These are phyloP conservation scores for Sakesphorus luctuosus DNA, from an alignment of 2,113 vertebrate genomes.

Conservation along the genomic window DNA sequence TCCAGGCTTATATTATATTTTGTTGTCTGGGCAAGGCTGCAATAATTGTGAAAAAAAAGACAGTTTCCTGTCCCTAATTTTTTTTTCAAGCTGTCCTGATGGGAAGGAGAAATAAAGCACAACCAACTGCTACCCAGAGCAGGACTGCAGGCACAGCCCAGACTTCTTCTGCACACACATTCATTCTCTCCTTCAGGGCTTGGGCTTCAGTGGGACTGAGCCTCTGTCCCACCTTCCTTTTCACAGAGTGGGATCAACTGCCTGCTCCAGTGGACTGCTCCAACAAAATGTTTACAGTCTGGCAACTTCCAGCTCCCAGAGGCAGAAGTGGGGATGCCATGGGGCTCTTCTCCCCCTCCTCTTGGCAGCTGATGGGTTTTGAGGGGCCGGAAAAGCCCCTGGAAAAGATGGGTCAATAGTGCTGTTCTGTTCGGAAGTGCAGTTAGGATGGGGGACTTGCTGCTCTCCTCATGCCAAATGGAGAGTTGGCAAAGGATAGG, in stretches of 20 bases:
- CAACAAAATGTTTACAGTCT: conserved; percentile 34
- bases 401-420: background rate
- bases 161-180: background rate
- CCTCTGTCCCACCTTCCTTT: background rate
- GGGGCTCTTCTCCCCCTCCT: background rate
- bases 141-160: background rate
- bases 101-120: background rate
- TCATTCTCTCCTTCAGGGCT: background rate
- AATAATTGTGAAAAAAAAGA: background rate
- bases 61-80: background rate
- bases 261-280: background rate
- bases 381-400: background rate
- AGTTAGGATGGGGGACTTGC: background rate
- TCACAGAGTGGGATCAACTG: background rate
- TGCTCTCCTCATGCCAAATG: background rate
- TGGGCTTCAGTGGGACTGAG: background rate
- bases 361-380: background rate
- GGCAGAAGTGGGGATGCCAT: background rate
- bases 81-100: background rate
- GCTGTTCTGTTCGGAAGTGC: background rate
- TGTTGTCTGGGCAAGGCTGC: background rate
- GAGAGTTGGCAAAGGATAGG: background rate
- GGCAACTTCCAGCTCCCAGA: background rate
- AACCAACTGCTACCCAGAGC: background rate
- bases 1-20: background rate